phyloP scores from a whole-genome alignment of 2,797 vertebrate genomes.

The Pteropus rufus region DNA sequence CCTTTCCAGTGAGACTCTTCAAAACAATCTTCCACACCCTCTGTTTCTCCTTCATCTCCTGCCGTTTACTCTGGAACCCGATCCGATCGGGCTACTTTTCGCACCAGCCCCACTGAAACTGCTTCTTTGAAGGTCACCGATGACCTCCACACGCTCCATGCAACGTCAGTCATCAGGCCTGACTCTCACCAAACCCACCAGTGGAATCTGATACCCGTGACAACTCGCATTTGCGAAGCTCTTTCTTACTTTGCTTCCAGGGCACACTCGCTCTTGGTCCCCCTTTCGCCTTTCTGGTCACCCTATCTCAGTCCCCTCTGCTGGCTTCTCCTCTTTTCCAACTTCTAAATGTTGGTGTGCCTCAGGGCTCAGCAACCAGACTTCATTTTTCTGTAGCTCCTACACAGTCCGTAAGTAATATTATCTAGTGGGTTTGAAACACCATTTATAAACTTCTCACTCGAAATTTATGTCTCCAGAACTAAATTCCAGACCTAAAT shows the following conservation, averaged over 20 bases:
- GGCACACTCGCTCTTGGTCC: neutral
- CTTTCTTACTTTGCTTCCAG: neutral
- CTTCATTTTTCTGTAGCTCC: neutral
- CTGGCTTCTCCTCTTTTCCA: neutral
- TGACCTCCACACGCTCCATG: neutral
- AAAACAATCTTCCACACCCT: neutral
- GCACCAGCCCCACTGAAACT: neutral
- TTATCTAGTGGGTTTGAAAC: neutral
- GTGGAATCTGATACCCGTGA: too few species aligned
- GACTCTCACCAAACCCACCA: neutral
- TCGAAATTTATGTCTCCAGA: neutral
- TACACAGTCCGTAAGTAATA: neutral
- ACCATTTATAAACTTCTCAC: neutral
- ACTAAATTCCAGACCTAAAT: neutral
- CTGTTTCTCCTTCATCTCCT: neutral
- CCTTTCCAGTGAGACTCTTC: neutral
- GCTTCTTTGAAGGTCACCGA: neutral
- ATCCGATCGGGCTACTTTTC: neutral
- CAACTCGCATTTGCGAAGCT: neutral
- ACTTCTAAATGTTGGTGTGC: too few species aligned
- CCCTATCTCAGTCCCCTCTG: neutral
- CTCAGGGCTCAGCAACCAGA: neutral
- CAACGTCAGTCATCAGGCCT: neutral
- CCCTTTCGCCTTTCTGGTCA: too few species aligned
- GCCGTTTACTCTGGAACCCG: neutral